phyloP scores from a whole-genome alignment of 2,888 invertebrate genomes.

The Acanthosepion esculentum region DNA sequence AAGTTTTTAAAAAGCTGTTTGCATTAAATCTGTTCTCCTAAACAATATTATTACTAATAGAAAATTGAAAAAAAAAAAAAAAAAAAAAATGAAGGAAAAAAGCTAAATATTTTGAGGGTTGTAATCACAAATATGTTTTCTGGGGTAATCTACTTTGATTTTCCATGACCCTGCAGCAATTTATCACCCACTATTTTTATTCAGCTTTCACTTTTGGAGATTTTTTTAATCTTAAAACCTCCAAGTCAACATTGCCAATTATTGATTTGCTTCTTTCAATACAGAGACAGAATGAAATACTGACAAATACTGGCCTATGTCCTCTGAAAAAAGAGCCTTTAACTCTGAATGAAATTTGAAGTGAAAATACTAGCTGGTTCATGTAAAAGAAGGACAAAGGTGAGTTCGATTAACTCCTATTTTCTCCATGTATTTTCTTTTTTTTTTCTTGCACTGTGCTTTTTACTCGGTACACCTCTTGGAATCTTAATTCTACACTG shows the following conservation, averaged over 20 bases:
- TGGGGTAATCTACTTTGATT: slow-evolving; percentile 1
- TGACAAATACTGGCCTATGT: not conserved
- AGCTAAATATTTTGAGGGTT: not conserved
- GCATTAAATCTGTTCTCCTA: too few species aligned
- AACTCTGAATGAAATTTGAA: not conserved
- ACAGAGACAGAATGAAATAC: not conserved
- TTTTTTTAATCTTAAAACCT: not conserved
- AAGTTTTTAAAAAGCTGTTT: too few species aligned
- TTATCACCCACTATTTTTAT: not conserved
- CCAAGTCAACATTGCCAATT: not conserved
- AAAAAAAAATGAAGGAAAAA: not conserved
- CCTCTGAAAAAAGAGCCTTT: not conserved
- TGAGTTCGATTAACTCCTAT: too few species aligned
- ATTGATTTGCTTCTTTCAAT: not conserved
- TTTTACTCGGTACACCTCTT: too few species aligned
- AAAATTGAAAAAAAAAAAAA: not conserved
- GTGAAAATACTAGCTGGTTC: not conserved
- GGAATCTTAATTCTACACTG: too few species aligned
- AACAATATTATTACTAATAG: too few species aligned
- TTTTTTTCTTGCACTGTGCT: too few species aligned
- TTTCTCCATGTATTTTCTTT: too few species aligned
- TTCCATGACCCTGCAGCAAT: not conserved
- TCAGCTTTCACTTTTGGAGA: not conserved
- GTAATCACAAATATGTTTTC: not conserved
- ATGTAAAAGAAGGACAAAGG: not conserved